These are phyloP conservation scores for Pomacea maculata DNA, from an alignment of 1,140 invertebrate genomes.

Conservation along the genomic window DNA sequence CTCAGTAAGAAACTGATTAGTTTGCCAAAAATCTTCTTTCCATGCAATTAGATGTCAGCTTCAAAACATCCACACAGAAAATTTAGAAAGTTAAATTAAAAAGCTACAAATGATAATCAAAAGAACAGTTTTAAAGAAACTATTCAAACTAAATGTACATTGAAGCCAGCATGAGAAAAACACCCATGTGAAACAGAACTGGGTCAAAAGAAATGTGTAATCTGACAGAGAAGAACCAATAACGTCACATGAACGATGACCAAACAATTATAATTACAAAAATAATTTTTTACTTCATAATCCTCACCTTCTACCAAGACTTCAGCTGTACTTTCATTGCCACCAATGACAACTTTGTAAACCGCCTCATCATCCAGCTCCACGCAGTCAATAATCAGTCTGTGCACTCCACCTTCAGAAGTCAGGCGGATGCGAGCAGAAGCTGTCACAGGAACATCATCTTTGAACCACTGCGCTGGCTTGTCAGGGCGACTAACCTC, in stretches of 20 bases:
- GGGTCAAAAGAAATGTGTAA: no score
- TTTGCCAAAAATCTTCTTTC: not conserved
- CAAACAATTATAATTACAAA: no score
- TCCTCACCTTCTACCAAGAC: slow-evolving; percentile 35
- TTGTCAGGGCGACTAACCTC: slow-evolving; percentile 77
- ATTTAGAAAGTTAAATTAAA: no score
- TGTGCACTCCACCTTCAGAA: slow-evolving; percentile 76
- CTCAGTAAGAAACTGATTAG: not conserved
- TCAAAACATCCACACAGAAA: no score
- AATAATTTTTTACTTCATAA: not conserved
- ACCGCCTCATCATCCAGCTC: slow-evolving; percentile 81
- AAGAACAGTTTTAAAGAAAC: no score
- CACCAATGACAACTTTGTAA: slow-evolving; percentile 70
- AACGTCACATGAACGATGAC: no score
- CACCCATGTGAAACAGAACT: no score
- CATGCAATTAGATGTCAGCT: no score
- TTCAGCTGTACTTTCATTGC: slow-evolving; percentile 31
- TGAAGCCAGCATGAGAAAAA: no score
- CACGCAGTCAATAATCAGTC: slow-evolving; percentile 74
- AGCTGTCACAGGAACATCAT: slow-evolving; percentile 69
- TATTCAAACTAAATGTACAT: no score
- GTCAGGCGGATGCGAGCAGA: slow-evolving; percentile 89
- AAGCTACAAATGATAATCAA: no score
- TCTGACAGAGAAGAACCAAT: no score
- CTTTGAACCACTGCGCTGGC: slow-evolving; percentile 85